Conservation (phyloP, 1,140 invertebrate species). For the Acromyrmex heyeri region DNA sequence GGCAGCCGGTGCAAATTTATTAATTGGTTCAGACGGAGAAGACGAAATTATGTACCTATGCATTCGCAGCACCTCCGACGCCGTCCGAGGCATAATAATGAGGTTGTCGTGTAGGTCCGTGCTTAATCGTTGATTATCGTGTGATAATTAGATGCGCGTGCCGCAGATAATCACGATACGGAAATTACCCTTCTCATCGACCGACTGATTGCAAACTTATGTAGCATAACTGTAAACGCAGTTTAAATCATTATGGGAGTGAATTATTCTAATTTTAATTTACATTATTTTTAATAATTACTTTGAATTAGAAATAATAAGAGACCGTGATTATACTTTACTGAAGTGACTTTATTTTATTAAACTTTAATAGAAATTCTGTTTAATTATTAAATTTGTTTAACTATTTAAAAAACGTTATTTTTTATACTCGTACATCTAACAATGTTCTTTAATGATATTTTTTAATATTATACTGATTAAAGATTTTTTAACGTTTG, state of each 20-base stretch:
- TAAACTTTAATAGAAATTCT: neutral
- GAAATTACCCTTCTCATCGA: constrained; percentile 43
- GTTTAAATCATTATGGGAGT: too few relatives aligned
- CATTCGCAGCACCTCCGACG: constrained; percentile 9
- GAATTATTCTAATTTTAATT: neutral
- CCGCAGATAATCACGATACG: constrained; percentile 50
- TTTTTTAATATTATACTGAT: neutral
- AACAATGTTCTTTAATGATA: neutral
- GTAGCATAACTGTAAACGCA: neutral
- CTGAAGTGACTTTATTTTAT: neutral
- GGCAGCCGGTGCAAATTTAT: constrained; percentile 79
- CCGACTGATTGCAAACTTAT: constrained; percentile 25
- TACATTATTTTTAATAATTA: neutral
- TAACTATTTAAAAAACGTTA: neutral
- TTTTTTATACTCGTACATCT: neutral
- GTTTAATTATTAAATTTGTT: neutral
- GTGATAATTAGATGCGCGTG: constrained; percentile 65
- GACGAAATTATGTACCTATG: constrained; percentile 67
- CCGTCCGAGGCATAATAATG: constrained; percentile 62
- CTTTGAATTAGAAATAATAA: neutral
- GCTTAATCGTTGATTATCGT: constrained; percentile 66
- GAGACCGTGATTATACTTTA: neutral
- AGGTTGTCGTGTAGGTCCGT: constrained; percentile 53
- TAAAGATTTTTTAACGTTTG: neutral
- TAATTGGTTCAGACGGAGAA: constrained; percentile 74